Evolutionary conservation across 2,888 invertebrate genomes (phyloP), one percentile per base, ranked within the genome.

Genomic region (Hirtodrosophila histrioides): DNA sequence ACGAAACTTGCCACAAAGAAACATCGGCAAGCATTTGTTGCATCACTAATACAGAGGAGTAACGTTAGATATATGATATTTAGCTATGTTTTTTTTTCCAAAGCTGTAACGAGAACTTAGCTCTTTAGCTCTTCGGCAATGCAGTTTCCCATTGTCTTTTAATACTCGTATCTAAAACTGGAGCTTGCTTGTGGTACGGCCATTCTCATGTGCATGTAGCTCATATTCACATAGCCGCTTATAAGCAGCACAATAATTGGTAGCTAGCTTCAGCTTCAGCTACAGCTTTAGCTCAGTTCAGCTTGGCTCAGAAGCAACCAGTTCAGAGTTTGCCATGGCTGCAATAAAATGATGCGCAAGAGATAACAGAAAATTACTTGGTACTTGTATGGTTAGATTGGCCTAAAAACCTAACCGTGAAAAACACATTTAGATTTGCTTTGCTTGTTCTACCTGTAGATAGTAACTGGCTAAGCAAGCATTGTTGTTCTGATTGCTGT

Each of bases 341-440:
- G 85, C 83, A 79, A 85, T 83, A 79, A 82, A 82, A 85, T 82
- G 81, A 82, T 82, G 86, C 82, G 69, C 79, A 72, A 54, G 57
- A 85, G 81, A 82, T 82, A 82, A 85, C 86, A 82, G 69, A 85
- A 17, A 82, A 82, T 82, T 85, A 79, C 83, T 70, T 70, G 76
- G 72, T 72, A 71, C 75, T 74, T 69, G 70, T 74, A 70, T 70
- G 57, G 68, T 63, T 75, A 64, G 60, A 69, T 78, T 81, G 81
- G 81, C 81, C 81, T 85, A 82, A 82, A 81, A 82, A 75, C 71
- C 68, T 74, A 76, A 78, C 82, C 85, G 82, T 81, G 85, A 75
- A 84, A 80, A 81, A 68, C 66, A 73, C 81, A 81, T 84, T 83
- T 77, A 75, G 81, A 80, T 65, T 75, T 71, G 63, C 78, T 78